Conservation (phyloP, 2,888 invertebrate genomes). For the Disparrhopalites patrizii region DNA sequence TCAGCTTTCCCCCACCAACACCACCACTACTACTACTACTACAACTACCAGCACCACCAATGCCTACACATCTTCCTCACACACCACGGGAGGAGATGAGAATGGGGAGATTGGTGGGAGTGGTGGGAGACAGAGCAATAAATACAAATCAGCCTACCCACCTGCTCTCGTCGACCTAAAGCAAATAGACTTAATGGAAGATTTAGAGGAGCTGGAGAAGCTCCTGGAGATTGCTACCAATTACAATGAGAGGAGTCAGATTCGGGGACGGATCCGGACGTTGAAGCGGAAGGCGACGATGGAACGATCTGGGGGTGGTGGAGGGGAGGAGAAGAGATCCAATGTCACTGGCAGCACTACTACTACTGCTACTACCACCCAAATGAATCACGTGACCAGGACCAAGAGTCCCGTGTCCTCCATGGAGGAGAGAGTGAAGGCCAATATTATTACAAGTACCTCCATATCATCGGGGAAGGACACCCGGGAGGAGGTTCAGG, state of each 20-base stretch:
- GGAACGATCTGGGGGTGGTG: no score
- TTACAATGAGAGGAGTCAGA: slow-evolving; percentile 71
- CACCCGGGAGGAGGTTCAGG: neutral
- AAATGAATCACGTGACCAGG: slow-evolving; percentile 50
- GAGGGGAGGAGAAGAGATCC: slow-evolving; percentile 32
- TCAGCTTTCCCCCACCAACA: neutral
- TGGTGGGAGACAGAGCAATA: slow-evolving; percentile 1
- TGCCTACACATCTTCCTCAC: neutral
- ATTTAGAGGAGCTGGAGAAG: slow-evolving; percentile 50
- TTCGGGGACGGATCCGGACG: slow-evolving; percentile 70
- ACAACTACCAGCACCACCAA: neutral
- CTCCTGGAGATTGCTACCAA: slow-evolving; percentile 70
- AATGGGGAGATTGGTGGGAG: slow-evolving; percentile 3
- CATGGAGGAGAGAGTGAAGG: neutral
- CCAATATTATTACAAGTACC: neutral
- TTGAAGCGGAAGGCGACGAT: slow-evolving; percentile 59
- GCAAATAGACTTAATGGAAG: slow-evolving; percentile 37
- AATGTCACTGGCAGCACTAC: slow-evolving; percentile 48
- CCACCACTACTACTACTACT: neutral
- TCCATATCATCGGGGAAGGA: slow-evolving; percentile 1
- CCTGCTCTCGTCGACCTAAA: slow-evolving; percentile 14
- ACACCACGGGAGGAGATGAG: slow-evolving; percentile 5
- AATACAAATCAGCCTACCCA: slow-evolving; percentile 7
- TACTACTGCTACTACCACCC: slow-evolving; percentile 55
- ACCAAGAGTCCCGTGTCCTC: neutral